These are phyloP conservation scores for Paradisaea rubra DNA, from an alignment of 2,113 vertebrate species.

Conservation along the genomic window DNA sequence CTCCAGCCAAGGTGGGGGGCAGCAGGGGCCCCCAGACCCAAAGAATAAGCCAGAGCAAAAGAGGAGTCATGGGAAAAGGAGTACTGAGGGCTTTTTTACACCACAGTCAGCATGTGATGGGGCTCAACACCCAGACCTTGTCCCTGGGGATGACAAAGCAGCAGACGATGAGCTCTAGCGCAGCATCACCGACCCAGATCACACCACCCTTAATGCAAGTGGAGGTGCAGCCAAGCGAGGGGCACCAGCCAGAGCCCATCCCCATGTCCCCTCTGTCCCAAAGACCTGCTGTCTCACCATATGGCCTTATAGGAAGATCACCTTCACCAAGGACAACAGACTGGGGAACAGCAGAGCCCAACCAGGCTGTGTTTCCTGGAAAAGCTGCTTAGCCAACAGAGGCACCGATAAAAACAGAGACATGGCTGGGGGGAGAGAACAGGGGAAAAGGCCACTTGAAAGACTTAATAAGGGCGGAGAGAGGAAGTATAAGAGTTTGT, in stretches of 20 bases:
- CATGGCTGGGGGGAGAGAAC: rapidly evolving
- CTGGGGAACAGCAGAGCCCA: background rate
- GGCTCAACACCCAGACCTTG: rapidly evolving
- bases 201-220: rapidly evolving
- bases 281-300: background rate
- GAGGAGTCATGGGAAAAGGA: background rate
- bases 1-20: background rate
- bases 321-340: background rate
- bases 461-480: background rate
- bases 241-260: background rate
- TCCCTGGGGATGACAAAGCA: background rate
- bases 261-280: background rate
- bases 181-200: background rate
- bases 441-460: background rate
- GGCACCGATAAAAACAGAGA: background rate
- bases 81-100: background rate
- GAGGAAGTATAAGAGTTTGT: background rate
- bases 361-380: background rate
- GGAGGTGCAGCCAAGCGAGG: rapidly evolving
- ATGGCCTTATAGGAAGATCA: background rate
- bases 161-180: rapidly evolving
- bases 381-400: background rate
- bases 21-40: background rate
- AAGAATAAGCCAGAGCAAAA: background rate
- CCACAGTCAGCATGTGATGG: background rate